phyloP scores from a whole-genome alignment of 2,888 invertebrate species.

The Spodoptera picta region DNA sequence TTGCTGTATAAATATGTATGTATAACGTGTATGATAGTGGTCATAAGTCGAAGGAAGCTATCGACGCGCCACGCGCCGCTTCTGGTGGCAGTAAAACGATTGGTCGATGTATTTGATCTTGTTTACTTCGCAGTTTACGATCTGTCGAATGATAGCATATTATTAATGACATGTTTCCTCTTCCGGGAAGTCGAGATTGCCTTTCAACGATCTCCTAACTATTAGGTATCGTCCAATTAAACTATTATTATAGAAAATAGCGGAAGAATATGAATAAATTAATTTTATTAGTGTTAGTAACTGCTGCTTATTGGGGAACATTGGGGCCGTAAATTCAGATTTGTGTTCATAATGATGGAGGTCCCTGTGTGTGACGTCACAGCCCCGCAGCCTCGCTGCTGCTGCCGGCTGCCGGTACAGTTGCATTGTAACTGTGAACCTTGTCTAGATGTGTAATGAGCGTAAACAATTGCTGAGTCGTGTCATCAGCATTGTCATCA shows the following conservation, averaged over 20 bases:
- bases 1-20: too few relatives aligned
- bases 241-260: background rate
- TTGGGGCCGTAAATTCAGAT: too few relatives aligned
- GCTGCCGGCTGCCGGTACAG: background rate
- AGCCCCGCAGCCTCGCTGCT: background rate
- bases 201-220: constrained; percentile 24
- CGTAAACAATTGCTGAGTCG: constrained; percentile 16
- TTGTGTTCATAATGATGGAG: too few relatives aligned
- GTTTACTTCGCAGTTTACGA: constrained; percentile 33
- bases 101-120: constrained; percentile 25
- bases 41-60: too few relatives aligned
- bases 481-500: constrained; percentile 21
- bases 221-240: constrained; percentile 1
- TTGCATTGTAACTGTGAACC: constrained; percentile 22
- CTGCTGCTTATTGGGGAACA: too few relatives aligned
- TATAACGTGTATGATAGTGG: too few relatives aligned
- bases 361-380: too few relatives aligned
- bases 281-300: too few relatives aligned
- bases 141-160: constrained; percentile 34
- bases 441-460: constrained; percentile 24
- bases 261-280: background rate
- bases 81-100: too few relatives aligned
- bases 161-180: constrained; percentile 29
- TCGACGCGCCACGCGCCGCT: too few relatives aligned
- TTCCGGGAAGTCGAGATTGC: constrained; percentile 25